phyloP scores from a whole-genome alignment of 2,888 invertebrate species.

The Callosobruchus maculatus region DNA sequence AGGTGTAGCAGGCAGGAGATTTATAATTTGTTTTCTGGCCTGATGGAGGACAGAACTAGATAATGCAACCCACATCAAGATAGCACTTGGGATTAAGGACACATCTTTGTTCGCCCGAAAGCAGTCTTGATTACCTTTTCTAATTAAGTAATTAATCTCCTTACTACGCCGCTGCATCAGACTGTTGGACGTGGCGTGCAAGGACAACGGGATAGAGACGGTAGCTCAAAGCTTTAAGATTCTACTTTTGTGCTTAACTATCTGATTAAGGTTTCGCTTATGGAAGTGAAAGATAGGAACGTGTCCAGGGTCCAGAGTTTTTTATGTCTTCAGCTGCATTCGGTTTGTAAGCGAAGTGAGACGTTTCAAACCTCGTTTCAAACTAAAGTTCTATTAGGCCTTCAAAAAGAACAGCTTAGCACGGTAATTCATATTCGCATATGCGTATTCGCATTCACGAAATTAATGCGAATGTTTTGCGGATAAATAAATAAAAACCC shows the following conservation, averaged over 20 bases:
- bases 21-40: slow-evolving; percentile 19
- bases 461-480: too few relatives aligned
- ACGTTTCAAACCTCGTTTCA: too few relatives aligned
- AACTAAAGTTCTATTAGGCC: too few relatives aligned
- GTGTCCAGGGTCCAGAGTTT: too few relatives aligned
- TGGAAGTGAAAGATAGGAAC: too few relatives aligned
- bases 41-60: slow-evolving; percentile 16
- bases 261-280: too few relatives aligned
- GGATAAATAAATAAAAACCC: too few relatives aligned
- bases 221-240: neutral
- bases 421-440: too few relatives aligned
- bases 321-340: too few relatives aligned
- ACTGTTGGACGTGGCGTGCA: neutral
- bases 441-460: too few relatives aligned
- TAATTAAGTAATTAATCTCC: slow-evolving; percentile 17
- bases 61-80: slow-evolving; percentile 23
- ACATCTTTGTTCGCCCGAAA: slow-evolving; percentile 16
- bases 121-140: slow-evolving; percentile 15
- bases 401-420: too few relatives aligned
- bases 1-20: slow-evolving; percentile 13
- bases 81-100: slow-evolving; percentile 13
- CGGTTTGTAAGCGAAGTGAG: too few relatives aligned
- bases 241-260: neutral
- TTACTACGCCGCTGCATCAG: neutral
- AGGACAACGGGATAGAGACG: neutral